phyloP scores from a whole-genome alignment of 2,113 vertebrate species.

The Rhipidura dahli region DNA sequence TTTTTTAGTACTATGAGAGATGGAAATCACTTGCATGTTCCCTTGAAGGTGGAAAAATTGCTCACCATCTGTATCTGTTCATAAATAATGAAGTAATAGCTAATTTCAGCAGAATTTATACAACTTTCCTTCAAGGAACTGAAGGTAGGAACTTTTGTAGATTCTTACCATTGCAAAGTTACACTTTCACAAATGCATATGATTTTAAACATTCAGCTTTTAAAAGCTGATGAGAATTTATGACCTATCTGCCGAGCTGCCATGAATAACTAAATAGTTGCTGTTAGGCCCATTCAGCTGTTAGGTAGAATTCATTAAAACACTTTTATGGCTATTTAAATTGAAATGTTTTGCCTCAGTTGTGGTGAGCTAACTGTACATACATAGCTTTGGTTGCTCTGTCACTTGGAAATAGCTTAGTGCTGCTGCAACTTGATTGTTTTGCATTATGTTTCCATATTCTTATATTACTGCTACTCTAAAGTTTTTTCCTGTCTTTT shows the following conservation, averaged over 20 bases:
- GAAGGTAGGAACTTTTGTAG: background rate
- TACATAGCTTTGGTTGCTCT: background rate
- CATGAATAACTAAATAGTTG: background rate
- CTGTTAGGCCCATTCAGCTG: background rate
- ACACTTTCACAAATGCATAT: background rate
- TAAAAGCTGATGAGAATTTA: background rate
- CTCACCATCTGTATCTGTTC: background rate
- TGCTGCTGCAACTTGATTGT: background rate
- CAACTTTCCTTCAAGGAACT: background rate
- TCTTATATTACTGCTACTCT: background rate
- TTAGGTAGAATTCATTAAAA: background rate
- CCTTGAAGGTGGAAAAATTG: background rate
- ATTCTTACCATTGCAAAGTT: background rate
- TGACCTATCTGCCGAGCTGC: background rate
- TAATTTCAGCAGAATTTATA: background rate
- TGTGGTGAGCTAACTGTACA: background rate
- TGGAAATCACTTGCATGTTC: background rate
- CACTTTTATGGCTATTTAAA: background rate
- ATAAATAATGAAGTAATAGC: background rate
- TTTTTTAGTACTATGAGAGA: background rate
- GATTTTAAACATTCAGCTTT: background rate
- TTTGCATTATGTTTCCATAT: background rate
- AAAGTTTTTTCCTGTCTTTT: background rate
- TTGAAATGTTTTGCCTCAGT: background rate
- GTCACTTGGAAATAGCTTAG: background rate